Conservation (phyloP, 2,888 invertebrate species). For the Arrhopalites spinosus region DNA sequence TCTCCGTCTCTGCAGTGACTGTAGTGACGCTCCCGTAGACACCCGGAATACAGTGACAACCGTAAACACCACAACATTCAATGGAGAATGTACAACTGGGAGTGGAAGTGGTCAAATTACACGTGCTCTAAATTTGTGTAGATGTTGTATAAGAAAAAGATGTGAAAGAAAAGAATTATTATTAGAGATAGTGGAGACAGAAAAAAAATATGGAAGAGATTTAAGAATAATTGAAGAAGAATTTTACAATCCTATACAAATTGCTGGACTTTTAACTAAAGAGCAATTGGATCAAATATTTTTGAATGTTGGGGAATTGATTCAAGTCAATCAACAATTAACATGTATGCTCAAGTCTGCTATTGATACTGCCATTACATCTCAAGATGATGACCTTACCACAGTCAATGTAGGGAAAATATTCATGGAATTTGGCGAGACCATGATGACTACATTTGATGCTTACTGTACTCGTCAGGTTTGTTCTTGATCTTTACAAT, state of each 20-base stretch:
- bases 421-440: constrained; percentile 80
- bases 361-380: constrained; percentile 74
- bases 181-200: constrained; percentile 93
- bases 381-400: constrained; percentile 73
- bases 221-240: constrained; percentile 90
- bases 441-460: constrained; percentile 93
- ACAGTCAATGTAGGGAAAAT: constrained; percentile 90
- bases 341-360: constrained; percentile 82
- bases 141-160: constrained; percentile 84
- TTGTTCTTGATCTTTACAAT: too few relatives aligned
- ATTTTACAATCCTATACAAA: constrained; percentile 90
- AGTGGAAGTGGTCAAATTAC: neutral
- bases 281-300: constrained; percentile 92
- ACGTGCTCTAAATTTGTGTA: constrained; percentile 64
- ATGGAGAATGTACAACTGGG: neutral
- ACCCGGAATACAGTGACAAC: neutral
- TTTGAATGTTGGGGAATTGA: constrained; percentile 88
- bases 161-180: constrained; percentile 92
- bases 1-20: constrained; percentile 45
- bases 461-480: constrained; percentile 87
- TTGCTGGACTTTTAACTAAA: constrained; percentile 82
- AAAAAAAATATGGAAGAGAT: constrained; percentile 92
- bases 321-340: constrained; percentile 72
- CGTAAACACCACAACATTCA: neutral
- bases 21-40: constrained; percentile 48